Base-by-base conservation (phyloP, 2,113 vertebrate species). In the Pelecanus crispus region DNA sequence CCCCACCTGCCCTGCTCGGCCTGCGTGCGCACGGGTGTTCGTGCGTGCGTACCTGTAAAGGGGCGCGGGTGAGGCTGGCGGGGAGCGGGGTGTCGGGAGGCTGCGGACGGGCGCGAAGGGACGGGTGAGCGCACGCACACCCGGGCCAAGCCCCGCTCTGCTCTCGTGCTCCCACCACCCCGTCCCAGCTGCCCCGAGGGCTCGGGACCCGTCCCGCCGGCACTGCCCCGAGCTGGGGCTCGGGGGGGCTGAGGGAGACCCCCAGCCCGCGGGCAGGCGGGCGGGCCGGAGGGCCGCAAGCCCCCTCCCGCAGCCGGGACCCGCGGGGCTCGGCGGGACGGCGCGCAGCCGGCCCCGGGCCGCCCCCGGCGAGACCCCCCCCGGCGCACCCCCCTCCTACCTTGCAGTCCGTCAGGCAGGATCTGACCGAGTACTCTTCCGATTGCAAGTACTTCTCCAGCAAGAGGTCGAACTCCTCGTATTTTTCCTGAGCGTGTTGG, bases 401-500 rank as follows among this genome's bases (percentile, higher is more conserved):
- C 98, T 98, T 99, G 97, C 98, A 99, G 97, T 98, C 98, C 45
- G 98, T 97, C 44, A 98, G 88, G 96, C 98, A 98, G 97, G 98
- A 98, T 94, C 98, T 97, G 88, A 99, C 98, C 62, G 98, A 99
- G 95, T 99, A 99, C 86, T 98, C 98, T 88, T 98, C 98, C 38
- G 98, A 98, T 75, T 98, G 98, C 97, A 99, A 97, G 97, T 98
- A 98, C 97, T 98, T 98, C 98, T 98, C 98, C 95, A 99, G 98
- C 97, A 99, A 96, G 97, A 98, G 95, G 95, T 98, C 98, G 92
- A 99, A 98, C 98, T 99, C 98, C 88, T 99, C 98, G 86, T 99
- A 99, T 98, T 99, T 99, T 98, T 99, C 98, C 98, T 98, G 98
- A 98, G 98, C 98, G 97, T 99, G 98, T 98, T 98, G 98, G 97